Evolutionary conservation across 2,888 invertebrate species (phyloP).

Genomic region (Dasysyrphus albostriatus): DNA sequence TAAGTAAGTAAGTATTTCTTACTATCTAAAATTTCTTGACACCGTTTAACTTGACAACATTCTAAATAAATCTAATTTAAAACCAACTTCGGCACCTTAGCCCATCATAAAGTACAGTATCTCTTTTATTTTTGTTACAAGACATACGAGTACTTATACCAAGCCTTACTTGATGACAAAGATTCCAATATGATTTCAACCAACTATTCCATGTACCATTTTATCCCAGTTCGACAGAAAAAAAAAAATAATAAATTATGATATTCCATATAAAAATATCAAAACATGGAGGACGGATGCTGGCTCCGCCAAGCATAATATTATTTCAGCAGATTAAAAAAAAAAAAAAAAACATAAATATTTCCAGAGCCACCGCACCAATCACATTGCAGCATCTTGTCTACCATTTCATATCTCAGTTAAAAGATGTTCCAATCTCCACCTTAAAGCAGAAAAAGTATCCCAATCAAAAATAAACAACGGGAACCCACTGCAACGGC

Average conservation of each 20-base stretch:
- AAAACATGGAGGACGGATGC: slow-evolving; percentile 11
- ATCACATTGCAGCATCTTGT: slow-evolving; percentile 63
- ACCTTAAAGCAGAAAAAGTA: slow-evolving; percentile 50
- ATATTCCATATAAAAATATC: not conserved
- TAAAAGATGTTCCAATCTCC: slow-evolving; percentile 61
- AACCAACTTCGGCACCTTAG: too few relatives aligned
- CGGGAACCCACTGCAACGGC: slow-evolving; percentile 8
- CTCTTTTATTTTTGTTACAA: too few relatives aligned
- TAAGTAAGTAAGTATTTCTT: too few relatives aligned
- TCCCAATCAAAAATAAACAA: slow-evolving; percentile 50
- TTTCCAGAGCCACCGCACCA: slow-evolving; percentile 39
- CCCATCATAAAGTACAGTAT: too few relatives aligned
- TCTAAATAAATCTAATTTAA: too few relatives aligned
- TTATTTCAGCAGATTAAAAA: not conserved
- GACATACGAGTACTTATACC: too few relatives aligned
- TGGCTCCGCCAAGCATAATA: not conserved
- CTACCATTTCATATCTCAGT: slow-evolving; percentile 51
- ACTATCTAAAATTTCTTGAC: too few relatives aligned
- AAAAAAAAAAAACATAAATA: slow-evolving; percentile 21
- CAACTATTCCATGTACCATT: too few relatives aligned
- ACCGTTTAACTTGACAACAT: too few relatives aligned
- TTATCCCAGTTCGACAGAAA: not conserved
- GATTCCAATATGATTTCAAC: too few relatives aligned
- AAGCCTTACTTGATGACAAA: too few relatives aligned
- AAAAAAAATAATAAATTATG: not conserved